A percentile compares a stretch with the other conserved stretches of the same genome.
phyloP scores from a whole-genome alignment of 1,140 invertebrate species.

The Hestina assimilis region DNA sequence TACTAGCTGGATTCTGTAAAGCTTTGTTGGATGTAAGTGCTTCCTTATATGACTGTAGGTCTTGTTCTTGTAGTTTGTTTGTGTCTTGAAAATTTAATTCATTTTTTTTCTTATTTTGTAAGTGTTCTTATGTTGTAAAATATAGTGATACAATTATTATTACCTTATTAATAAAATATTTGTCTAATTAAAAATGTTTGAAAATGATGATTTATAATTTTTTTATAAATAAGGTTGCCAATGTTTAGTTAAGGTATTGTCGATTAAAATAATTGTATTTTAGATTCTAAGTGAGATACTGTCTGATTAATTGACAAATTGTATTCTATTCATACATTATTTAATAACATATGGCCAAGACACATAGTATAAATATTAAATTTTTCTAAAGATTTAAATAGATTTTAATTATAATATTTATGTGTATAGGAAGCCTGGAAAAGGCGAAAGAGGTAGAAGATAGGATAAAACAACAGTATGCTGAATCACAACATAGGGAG shows the following conservation, averaged over 20 bases:
- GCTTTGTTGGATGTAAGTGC: no score
- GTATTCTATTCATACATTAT: neutral
- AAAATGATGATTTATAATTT: no score
- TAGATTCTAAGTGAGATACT: constrained; percentile 5
- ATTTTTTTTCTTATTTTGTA: neutral
- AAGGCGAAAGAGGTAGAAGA: constrained; percentile 89
- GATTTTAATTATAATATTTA: constrained; percentile 25
- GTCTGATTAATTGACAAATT: neutral
- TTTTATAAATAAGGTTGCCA: no score
- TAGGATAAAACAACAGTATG: constrained; percentile 88
- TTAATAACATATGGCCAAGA: neutral
- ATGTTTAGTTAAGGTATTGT: constrained; percentile 74
- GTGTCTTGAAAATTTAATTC: no score
- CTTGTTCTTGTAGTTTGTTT: no score
- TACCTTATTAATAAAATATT: neutral
- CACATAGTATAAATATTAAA: no score
- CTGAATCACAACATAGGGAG: constrained; percentile 92
- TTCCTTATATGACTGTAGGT: no score
- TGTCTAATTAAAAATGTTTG: neutral
- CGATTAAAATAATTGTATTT: constrained; percentile 46
- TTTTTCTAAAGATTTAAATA: neutral
- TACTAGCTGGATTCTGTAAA: no score
- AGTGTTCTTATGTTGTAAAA: neutral
- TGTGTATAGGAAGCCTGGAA: constrained; percentile 84
- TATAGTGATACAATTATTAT: neutral